Evolutionary conservation across 2,888 invertebrate genomes (phyloP), one percentile per base, ranked within the genome.

Genomic region (Drosophila greeni): DNA sequence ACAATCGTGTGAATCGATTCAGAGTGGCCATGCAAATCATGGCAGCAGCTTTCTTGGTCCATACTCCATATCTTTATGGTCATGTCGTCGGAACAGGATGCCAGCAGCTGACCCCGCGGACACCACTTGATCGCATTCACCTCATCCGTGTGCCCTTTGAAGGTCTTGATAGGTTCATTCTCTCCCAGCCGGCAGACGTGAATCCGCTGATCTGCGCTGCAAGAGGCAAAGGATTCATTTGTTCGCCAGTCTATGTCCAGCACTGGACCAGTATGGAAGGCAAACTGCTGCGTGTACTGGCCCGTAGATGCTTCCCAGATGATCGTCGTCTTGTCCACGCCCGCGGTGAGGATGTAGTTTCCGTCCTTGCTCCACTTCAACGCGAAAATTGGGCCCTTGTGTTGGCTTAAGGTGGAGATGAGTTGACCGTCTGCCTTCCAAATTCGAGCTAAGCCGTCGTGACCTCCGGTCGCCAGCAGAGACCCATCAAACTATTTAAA

Each of bases 71-170:
- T 98, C 91, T 99, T 99, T 11, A 99, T 90, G 6, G 99, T 98
- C 98, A 98, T 98, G 87, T 99, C 99, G 89, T 99, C 99, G 0
- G 99, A 99, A 90, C 99, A 99, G 14, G 98, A 98, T 4, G 99
- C 99, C 71, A 99, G 90, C 56, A 99, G 90, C 87, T 95, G 95
- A 37, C 99, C 99, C 91, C 97, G 97, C 4, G 98, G 98, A 89
- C 99, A 98, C 99, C 99, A 99, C 89, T 99, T 99, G 75, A 99
- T 99, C 31, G 99, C 99, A 90, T 99, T 99, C 1, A 99, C 99
- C 92, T 99, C 99, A 90, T 99, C 98, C 52, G 96, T 96, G 86
- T 97, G 97, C 14, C 97, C 99, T 88, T 97, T 95, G 91, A 99
- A 99, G 82, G 98, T 98, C 90, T 99, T 99, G 73, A 98, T 95